phyloP scores from a whole-genome alignment of 2,113 vertebrate species.

The Dissostichus mawsoni region DNA sequence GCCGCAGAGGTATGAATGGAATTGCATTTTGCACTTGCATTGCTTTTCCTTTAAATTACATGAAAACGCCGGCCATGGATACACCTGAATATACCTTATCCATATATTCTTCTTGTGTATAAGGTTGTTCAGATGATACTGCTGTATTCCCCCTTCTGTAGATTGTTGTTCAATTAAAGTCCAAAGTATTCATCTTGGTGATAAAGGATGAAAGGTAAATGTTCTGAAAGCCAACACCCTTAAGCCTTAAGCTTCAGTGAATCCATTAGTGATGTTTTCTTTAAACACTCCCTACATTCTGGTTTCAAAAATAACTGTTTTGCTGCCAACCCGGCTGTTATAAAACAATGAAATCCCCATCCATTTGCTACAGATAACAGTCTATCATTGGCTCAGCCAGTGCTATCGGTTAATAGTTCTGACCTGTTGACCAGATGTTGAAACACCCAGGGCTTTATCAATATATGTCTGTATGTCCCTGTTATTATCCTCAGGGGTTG shows the following conservation, averaged over 20 bases:
- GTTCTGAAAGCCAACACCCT: constrained; percentile 39
- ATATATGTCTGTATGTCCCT: neutral
- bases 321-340: neutral
- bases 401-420: neutral
- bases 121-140: neutral
- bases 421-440: neutral
- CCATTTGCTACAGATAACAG: neutral
- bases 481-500: neutral
- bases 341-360: constrained; percentile 2
- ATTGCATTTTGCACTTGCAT: constrained; percentile 24
- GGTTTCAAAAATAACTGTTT: neutral
- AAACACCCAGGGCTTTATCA: neutral
- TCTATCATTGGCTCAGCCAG: neutral
- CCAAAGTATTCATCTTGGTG: neutral
- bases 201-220: neutral
- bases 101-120: neutral
- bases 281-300: constrained; percentile 57
- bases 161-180: neutral
- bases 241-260: neutral
- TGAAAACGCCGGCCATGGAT: neutral
- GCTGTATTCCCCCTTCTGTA: neutral
- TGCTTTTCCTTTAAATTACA: neutral
- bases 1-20: constrained; percentile 1
- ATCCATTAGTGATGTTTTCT: neutral
- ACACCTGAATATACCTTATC: neutral